Percentiles rank a stretch among this genome's conserved stretches.
These are phyloP conservation scores for Eulemur macaco DNA, from an alignment of 2,113 vertebrate genomes.

Conservation along the genomic window DNA sequence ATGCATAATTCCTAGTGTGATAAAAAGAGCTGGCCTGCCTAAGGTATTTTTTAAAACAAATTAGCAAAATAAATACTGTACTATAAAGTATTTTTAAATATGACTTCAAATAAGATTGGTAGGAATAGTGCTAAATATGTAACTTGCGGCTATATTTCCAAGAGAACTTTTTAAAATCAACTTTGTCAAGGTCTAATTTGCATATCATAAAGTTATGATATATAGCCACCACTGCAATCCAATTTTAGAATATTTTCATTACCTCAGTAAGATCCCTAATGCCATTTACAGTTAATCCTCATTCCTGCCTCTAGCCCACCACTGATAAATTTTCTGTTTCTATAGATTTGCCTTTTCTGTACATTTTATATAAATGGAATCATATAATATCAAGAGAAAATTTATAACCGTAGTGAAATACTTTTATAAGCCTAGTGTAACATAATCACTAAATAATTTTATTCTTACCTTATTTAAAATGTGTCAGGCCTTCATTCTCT, in stretches of 20 bases:
- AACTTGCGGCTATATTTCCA: background rate
- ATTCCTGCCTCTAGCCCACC: background rate
- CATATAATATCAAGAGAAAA: background rate
- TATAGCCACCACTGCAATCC: background rate
- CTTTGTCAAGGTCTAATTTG: conserved; percentile 19
- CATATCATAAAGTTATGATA: background rate
- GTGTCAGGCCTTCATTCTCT: background rate
- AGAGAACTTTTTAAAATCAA: background rate
- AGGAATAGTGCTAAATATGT: background rate
- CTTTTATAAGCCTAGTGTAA: background rate
- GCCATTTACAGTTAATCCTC: background rate
- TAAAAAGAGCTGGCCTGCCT: conserved; percentile 89
- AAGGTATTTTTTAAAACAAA: conserved; percentile 84
- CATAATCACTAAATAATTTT: background rate
- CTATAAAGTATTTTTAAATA: conserved; percentile 40
- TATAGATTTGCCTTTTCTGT: background rate
- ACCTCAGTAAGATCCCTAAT: background rate
- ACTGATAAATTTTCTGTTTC: background rate
- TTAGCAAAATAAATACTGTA: background rate
- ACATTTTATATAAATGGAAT: background rate
- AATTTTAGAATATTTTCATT: background rate
- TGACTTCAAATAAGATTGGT: conserved; percentile 1
- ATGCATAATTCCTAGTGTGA: conserved; percentile 98
- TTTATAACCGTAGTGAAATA: background rate
- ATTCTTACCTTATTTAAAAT: background rate